Percentiles rank a stretch among this genome's conserved stretches.
Conservation (phyloP, 2,797 vertebrate genomes). For the Pteronotus mesoamericanus region DNA sequence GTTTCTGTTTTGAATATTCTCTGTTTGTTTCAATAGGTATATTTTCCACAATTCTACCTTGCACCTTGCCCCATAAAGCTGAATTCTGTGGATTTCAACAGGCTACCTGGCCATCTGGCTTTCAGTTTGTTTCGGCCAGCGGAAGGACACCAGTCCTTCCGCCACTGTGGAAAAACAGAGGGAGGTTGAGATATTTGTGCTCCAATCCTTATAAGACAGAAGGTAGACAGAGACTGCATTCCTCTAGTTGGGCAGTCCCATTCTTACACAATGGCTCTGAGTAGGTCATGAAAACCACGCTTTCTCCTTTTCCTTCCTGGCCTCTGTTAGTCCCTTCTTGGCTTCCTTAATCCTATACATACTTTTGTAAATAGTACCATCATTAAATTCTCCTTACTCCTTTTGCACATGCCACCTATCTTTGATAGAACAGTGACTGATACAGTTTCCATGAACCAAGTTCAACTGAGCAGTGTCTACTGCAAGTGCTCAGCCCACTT, state of each 20-base stretch:
- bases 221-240: background rate
- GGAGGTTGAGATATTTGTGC: background rate
- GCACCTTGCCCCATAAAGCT: background rate
- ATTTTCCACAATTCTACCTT: background rate
- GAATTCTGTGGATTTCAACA: background rate
- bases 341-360: background rate
- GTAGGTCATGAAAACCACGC: background rate
- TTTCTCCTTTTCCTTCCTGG: background rate
- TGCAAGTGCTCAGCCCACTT: background rate
- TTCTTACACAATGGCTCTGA: background rate
- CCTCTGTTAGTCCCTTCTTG: background rate
- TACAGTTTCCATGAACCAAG: background rate
- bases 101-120: background rate
- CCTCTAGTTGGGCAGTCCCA: background rate
- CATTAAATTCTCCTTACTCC: background rate
- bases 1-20: background rate
- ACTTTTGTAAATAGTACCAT: background rate
- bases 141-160: background rate
- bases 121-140: background rate
- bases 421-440: background rate
- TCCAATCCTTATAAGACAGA: background rate
- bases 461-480: background rate
- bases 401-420: background rate
- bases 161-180: background rate
- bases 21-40: background rate